Evolutionary conservation across 2,888 invertebrate genomes (phyloP), one percentile per base, ranked within the genome.

Genomic region (Ctena decussata): DNA sequence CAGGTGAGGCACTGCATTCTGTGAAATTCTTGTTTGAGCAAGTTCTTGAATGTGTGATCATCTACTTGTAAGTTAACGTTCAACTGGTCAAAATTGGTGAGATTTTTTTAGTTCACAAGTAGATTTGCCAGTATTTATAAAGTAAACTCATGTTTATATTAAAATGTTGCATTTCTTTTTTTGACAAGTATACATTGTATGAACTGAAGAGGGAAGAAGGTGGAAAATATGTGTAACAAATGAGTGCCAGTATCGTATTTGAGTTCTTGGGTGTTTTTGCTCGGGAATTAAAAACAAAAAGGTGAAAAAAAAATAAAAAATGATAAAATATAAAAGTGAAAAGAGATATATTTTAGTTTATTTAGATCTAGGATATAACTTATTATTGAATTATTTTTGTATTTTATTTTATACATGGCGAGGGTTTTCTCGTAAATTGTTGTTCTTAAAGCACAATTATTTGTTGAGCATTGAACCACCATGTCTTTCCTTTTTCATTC

Each of bases 391-490:
- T 39, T 78, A 78, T 78, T 78, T 78, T 78, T 78, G 60, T 78
- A 78, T 57, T 69, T 46, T 76, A 32, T 53, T 72, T 71, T 72
- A 27, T 72, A 44, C 12, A 72, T 27, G 35, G 24, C 24, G 72
- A 44, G 44, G 1, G 1, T 72, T 72, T 79, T 76, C 69, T 79
- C 76, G 70, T 39, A 30, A 65, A 49, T 60, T 70, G 70, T 75
- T 84, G 69, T 84, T 78, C 84, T 53, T 65, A 24, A 84, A 79
- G 85, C 89, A 89, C 89, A 85, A 69, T 80, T 90, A 91, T 92
- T 92, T 92, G 92, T 92, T 91, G 90, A 91, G 89, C 89, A 91
- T 91, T 87, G 83, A 88, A 84, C 91, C 89, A 89, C 89, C 80
- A 73, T 39, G 92, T 92, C 92, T 92, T 92, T 92, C 92, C 90